phyloP scores from a whole-genome alignment of 2,888 invertebrate genomes.

The Xylocampa areola region DNA sequence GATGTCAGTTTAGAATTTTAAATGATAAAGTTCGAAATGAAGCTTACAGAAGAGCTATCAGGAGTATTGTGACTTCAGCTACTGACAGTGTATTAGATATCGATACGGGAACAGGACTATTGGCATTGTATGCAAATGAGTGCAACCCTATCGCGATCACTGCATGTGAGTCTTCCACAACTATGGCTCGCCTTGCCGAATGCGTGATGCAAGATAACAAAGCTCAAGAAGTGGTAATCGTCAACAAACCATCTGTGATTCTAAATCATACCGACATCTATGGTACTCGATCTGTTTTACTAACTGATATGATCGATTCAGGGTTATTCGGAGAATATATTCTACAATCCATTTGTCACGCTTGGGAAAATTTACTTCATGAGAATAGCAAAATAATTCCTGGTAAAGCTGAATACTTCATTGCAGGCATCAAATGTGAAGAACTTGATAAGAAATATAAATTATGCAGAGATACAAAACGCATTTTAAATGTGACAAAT shows the following conservation, averaged over 20 bases:
- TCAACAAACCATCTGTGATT: slow-evolving; percentile 24
- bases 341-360: slow-evolving; percentile 90
- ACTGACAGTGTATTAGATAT: slow-evolving; percentile 46
- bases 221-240: slow-evolving; percentile 24
- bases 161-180: slow-evolving; percentile 34
- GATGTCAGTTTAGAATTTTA: slow-evolving; percentile 25
- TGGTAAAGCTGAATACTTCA: slow-evolving; percentile 44
- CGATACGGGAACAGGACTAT: slow-evolving; percentile 67
- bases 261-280: slow-evolving; percentile 29
- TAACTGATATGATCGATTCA: slow-evolving; percentile 42
- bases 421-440: slow-evolving; percentile 34
- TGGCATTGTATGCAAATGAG: slow-evolving; percentile 90
- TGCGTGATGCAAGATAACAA: slow-evolving; percentile 36
- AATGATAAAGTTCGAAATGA: slow-evolving; percentile 45
- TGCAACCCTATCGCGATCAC: slow-evolving; percentile 75
- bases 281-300: slow-evolving; percentile 28
- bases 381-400: slow-evolving; percentile 33
- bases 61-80: slow-evolving; percentile 19
- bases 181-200: slow-evolving; percentile 36
- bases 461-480: slow-evolving; percentile 17
- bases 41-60: slow-evolving; percentile 48
- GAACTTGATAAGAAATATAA: slow-evolving; percentile 37
- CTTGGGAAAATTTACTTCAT: slow-evolving; percentile 80
- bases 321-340: slow-evolving; percentile 66
- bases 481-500: slow-evolving; percentile 22